These are phyloP conservation scores for Lithophane leautieri DNA, from an alignment of 2,888 invertebrate species.

Conservation along the genomic window DNA sequence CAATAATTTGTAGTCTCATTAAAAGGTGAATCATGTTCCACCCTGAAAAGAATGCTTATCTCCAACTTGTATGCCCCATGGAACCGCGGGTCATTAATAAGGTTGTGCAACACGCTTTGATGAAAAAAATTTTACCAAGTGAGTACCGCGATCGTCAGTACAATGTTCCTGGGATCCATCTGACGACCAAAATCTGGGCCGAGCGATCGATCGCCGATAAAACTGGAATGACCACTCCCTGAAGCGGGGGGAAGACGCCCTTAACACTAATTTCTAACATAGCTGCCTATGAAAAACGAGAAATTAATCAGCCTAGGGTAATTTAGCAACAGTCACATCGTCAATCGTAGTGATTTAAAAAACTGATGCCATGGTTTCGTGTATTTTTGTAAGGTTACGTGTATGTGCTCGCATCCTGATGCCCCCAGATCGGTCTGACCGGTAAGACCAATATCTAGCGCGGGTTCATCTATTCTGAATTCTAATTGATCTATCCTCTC, in stretches of 20 bases:
- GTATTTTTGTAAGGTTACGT: neutral
- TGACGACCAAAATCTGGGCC: neutral
- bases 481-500: neutral
- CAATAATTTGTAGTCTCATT: conserved; percentile 15
- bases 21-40: conserved; percentile 79
- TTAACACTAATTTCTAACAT: neutral
- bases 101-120: conserved; percentile 82
- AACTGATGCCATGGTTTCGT: neutral
- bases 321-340: neutral
- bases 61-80: conserved; percentile 82
- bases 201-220: neutral
- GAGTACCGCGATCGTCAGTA: neutral
- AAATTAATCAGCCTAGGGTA: neutral
- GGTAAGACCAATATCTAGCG: neutral
- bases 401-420: neutral
- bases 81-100: conserved; percentile 85
- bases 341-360: neutral
- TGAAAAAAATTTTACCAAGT: conserved; percentile 46
- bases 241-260: neutral
- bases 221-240: neutral
- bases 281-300: neutral
- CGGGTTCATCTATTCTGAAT: neutral
- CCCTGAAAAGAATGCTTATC: conserved; percentile 84
- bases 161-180: neutral
- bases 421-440: neutral